phyloP scores from a whole-genome alignment of 2,888 invertebrate genomes.

The Netelia inedita region DNA sequence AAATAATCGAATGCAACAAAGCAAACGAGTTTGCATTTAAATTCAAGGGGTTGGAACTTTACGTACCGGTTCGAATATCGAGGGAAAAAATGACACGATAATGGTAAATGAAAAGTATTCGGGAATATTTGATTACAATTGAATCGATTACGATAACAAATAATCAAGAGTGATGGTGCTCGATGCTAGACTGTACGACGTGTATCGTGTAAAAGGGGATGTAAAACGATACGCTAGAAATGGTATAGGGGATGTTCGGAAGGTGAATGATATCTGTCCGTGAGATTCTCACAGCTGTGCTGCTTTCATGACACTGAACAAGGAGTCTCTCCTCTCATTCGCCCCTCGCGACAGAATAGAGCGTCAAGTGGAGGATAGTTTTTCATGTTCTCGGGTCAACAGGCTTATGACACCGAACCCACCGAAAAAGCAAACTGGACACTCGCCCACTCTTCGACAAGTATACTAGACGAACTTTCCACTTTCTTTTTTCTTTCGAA shows the following conservation, averaged over 20 bases:
- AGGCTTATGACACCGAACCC: slow-evolving; percentile 57
- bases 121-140: slow-evolving; percentile 17
- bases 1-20: slow-evolving; percentile 13
- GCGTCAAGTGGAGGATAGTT: slow-evolving; percentile 60
- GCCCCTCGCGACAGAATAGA: slow-evolving; percentile 51
- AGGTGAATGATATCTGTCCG: slow-evolving; percentile 54
- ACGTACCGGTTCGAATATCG: background rate
- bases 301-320: slow-evolving; percentile 39
- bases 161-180: too few species aligned
- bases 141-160: background rate
- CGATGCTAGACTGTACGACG: too few species aligned
- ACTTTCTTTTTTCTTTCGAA: background rate
- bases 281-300: slow-evolving; percentile 60
- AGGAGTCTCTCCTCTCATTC: slow-evolving; percentile 35
- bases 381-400: slow-evolving; percentile 58
- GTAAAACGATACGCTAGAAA: slow-evolving; percentile 50
- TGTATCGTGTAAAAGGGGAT: background rate
- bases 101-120: background rate
- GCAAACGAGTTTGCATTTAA: background rate
- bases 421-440: slow-evolving; percentile 25
- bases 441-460: background rate
- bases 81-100: background rate
- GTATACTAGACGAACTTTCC: background rate
- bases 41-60: background rate
- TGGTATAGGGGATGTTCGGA: slow-evolving; percentile 16